Base-by-base conservation (phyloP, 2,888 invertebrate species). In the Onthophagus sagittarius region DNA sequence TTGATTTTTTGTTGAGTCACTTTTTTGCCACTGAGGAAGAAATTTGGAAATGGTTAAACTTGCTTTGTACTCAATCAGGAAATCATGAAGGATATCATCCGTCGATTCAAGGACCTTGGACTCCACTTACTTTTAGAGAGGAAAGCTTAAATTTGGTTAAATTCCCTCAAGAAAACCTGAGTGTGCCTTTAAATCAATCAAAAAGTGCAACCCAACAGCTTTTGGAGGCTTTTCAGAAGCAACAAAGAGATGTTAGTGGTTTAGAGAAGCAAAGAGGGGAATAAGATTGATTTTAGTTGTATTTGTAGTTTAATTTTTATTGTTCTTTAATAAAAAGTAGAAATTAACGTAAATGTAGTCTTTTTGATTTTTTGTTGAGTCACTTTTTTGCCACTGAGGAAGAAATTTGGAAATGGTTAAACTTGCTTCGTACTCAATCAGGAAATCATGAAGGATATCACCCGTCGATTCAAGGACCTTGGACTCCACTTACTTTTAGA, bases 31-130 rank as follows among this genome's bases (percentile, higher is more conserved):
- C 89, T 0, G 88, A 90, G 71, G 92, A 92, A 3, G 96, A 98
- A 84, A 90, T 98, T 63, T 85, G 88, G 0, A 95, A 96, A 86
- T 98, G 97, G 95, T 86, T 98, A 73, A 90, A 93, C 79, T 87
- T 94, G 7, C 81, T 96, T 0, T 89, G 91, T 74, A 91, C 92
- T 0, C 93, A 94, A 79, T 90, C 91, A 74, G 91, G 91, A 0
- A 87, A 91, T 77, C 88, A 90, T 0, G 85, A 90, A 0, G 85
- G 87, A 0, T 82, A 95, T 76, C 86, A 90, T 75, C 97, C 98
- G 0, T 96, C 96, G 0, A 92, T 98, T 77, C 96, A 97, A 86
- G 98, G 98, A 0, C 91, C 94, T 0, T 98, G 98, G 98, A 95
- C 93, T 4, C 98, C 98, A 0, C 97, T 93, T 81, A 91, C 91